Evolutionary conservation across 2,888 invertebrate species (phyloP), one percentile per base, ranked within the genome.

Genomic region (Agrochola circellaris): DNA sequence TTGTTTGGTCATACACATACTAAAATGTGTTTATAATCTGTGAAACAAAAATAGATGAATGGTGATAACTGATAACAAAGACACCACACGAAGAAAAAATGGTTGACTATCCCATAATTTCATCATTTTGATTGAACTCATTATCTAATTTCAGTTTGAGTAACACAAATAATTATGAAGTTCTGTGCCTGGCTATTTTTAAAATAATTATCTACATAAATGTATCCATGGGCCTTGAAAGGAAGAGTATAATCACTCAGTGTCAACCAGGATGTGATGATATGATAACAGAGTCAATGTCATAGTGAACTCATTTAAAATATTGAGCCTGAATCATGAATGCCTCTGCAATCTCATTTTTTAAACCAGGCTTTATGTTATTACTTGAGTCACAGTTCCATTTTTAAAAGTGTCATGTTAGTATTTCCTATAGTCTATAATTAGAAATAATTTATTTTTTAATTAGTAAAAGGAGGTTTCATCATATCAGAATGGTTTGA

Each of bases 241-340:
- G 62, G 82, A 83, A 75, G 67, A 74, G 72, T 75, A 48, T 78
- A 79, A 84, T 83, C 75, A 81, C 73, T 81, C 69, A 80, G 65
- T 85, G 77, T 75, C 82, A 79, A 72, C 75, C 86, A 86, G 89
- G 85, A 89, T 87, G 83, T 82, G 73, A 34, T 75, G 75, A 82
- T 79, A 34, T 75, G 75, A 82, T 79, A 86, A 80, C 76, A 80
- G 23, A 76, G 64, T 72, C 71, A 87, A 79, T 84, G 75, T 60
- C 70, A 85, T 30, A 76, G n/a, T 61, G 34, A 56, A 81, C 65
- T 78, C 65, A 84, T 79, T 20, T 72, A 60, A 34, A 82, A 65
- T 71, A 56, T 71, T 54, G 51, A 65, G 38, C 67, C 48, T 85
- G 73, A 75, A 70, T 75, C 73, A 85, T 23, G 5, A 64, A 23